Percentiles rank a stretch among this genome's conserved stretches.
Evolutionary conservation across 2,888 invertebrate species (phyloP).

Genomic region (Pyrrhosoma nymphula): DNA sequence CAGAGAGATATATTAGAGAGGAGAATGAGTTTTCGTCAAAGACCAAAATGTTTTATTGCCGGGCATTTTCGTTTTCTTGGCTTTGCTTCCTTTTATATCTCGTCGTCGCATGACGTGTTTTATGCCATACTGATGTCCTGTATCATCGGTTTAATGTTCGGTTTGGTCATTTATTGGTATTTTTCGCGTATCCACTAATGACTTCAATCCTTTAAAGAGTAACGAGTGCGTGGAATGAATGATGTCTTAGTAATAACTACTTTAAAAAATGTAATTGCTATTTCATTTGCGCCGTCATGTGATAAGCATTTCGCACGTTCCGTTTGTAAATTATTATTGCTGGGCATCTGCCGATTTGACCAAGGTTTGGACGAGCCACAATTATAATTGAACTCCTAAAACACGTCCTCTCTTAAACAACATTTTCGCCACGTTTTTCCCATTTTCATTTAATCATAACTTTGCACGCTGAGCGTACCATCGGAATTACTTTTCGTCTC

Average conservation of each 20-base stretch:
- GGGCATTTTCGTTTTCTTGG: background rate
- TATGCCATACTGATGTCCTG: background rate
- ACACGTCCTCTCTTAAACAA: background rate
- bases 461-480: background rate
- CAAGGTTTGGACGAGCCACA: background rate
- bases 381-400: background rate
- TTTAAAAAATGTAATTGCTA: background rate
- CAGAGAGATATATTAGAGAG: background rate
- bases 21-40: background rate
- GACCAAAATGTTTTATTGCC: background rate
- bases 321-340: background rate
- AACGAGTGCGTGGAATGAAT: background rate
- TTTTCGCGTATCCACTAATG: background rate
- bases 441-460: background rate
- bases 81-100: background rate
- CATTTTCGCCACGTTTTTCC: background rate
- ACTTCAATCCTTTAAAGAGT: background rate
- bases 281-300: background rate
- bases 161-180: background rate
- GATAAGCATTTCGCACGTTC: background rate
- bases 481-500: background rate
- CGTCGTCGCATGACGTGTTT: background rate
- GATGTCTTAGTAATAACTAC: background rate
- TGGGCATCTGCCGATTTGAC: background rate
- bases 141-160: background rate